A percentile compares a stretch with the other conserved stretches of the same genome.
These are phyloP conservation scores for Echinops telfairi DNA, from an alignment of 2,113 vertebrate genomes.

Conservation along the genomic window DNA sequence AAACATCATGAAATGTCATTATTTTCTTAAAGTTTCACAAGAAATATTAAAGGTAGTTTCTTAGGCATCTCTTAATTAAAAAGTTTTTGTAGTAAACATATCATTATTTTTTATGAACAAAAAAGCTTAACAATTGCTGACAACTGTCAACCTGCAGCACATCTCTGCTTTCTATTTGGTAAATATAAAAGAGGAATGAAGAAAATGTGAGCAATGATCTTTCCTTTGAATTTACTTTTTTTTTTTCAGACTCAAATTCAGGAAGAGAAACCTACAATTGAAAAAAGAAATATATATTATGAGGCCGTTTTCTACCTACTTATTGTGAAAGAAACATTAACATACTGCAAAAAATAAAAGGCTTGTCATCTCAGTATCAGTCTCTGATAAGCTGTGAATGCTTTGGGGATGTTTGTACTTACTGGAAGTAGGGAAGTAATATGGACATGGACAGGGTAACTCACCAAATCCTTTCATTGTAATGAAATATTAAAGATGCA, in stretches of 20 bases:
- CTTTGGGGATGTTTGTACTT: background rate
- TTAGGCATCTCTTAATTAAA: slow-evolving; percentile 34
- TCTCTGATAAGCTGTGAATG: background rate
- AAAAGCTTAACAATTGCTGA: slow-evolving; percentile 41
- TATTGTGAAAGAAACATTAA: background rate
- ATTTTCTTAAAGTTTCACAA: background rate
- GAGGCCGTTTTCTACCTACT: background rate
- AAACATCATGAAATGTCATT: background rate
- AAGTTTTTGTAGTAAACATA: slow-evolving; percentile 1
- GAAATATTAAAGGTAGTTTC: slow-evolving; percentile 17
- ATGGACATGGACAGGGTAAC: background rate
- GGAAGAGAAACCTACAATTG: background rate
- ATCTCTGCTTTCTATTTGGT: slow-evolving; percentile 38
- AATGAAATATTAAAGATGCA: background rate
- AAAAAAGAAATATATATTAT: background rate
- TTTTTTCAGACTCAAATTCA: slow-evolving; percentile 17
- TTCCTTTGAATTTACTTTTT: background rate
- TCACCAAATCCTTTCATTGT: background rate
- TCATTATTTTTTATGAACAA: slow-evolving; percentile 57
- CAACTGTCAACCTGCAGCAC: background rate
- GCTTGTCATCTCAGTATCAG: background rate
- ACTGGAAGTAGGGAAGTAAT: background rate
- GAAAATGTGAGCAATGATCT: background rate
- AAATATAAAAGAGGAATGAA: slow-evolving; percentile 12
- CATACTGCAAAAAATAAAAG: background rate